phyloP scores from a whole-genome alignment of 2,888 invertebrate species.

The Callinectes sapidus region DNA sequence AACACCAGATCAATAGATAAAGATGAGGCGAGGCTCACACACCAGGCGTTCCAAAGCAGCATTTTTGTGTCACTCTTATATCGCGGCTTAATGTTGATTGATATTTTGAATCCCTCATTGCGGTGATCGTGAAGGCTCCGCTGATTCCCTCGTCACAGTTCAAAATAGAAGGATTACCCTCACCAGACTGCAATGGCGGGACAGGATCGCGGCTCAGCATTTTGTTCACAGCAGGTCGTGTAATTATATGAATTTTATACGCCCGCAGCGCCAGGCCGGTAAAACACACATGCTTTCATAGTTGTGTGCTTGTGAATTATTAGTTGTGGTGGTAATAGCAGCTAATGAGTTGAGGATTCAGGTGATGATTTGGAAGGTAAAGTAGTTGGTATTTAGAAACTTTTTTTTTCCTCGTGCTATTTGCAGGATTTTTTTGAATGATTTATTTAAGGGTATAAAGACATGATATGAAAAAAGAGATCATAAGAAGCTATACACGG shows the following conservation, averaged over 20 bases:
- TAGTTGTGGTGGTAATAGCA: background rate
- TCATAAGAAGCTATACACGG: too few species aligned
- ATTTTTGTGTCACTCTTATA: background rate
- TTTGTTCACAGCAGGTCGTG: background rate
- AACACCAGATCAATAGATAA: background rate
- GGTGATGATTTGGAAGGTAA: background rate
- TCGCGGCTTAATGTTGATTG: slow-evolving; percentile 2
- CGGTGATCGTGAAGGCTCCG: background rate
- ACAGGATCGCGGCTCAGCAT: background rate
- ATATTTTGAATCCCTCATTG: background rate
- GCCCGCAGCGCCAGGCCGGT: background rate
- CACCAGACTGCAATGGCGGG: background rate
- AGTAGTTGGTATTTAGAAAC: background rate
- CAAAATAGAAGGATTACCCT: slow-evolving; percentile 25
- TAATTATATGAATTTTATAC: background rate
- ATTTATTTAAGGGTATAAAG: too few species aligned
- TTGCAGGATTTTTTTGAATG: background rate
- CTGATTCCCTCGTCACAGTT: slow-evolving; percentile 1
- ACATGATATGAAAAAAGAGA: too few species aligned
- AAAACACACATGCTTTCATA: background rate
- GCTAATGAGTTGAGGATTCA: background rate
- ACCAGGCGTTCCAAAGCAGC: background rate
- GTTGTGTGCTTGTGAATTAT: background rate
- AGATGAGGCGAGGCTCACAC: background rate
- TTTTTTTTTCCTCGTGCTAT: background rate